phyloP scores from a whole-genome alignment of 2,797 vertebrate species.

The Lagorchestes hirsutus region DNA sequence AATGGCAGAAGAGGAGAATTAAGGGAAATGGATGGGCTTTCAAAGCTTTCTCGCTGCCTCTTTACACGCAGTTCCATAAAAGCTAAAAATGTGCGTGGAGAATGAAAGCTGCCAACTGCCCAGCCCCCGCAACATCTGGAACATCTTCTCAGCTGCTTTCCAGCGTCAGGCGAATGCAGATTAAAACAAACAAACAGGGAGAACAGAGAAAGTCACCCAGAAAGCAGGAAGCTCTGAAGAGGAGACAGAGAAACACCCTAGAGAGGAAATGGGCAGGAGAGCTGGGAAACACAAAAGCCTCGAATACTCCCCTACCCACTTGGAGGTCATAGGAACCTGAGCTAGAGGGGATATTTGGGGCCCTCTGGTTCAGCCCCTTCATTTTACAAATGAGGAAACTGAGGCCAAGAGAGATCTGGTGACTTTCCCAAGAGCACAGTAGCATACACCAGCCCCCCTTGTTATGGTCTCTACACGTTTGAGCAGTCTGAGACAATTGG shows the following conservation, averaged over 20 bases:
- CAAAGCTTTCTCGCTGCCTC: neutral
- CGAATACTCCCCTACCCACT: neutral
- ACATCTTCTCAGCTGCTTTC: conserved; percentile 2
- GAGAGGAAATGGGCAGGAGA: neutral
- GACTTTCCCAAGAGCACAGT: neutral
- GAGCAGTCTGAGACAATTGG: neutral
- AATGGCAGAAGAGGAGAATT: neutral
- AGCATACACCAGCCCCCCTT: neutral
- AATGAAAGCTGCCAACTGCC: conserved; percentile 5
- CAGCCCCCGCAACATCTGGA: conserved; percentile 14
- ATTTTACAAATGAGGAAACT: neutral
- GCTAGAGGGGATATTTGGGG: neutral
- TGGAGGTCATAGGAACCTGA: neutral
- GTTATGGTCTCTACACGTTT: neutral
- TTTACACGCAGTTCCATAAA: neutral
- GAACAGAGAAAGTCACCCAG: neutral
- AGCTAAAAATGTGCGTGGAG: neutral
- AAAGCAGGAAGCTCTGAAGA: neutral
- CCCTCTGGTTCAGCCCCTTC: neutral
- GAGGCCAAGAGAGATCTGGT: neutral
- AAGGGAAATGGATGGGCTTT: neutral
- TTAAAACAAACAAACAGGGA: conserved; percentile 3
- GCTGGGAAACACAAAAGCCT: neutral
- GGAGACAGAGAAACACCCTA: neutral
- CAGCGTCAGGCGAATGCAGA: neutral